A percentile compares a stretch with the other conserved stretches of the same genome.
Conservation (phyloP, 2,888 invertebrate species). For the Tolmerus cingulatus region DNA sequence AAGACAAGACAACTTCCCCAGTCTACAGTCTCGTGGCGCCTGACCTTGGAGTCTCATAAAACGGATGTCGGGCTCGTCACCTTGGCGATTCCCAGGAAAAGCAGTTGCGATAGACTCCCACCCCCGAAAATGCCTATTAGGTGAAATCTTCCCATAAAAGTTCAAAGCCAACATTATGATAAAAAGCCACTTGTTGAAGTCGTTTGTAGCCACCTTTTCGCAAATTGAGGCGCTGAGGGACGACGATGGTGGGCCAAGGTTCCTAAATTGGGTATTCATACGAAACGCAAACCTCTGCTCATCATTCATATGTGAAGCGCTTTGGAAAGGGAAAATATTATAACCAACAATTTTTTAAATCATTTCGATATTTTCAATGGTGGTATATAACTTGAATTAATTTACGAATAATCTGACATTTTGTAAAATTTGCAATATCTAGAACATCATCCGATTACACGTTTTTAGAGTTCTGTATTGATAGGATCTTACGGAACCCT, state of each 20-base stretch:
- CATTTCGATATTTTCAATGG: background rate
- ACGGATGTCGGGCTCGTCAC: background rate
- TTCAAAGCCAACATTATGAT: background rate
- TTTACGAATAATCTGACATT: background rate
- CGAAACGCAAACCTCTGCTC: background rate
- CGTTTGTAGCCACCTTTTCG: background rate
- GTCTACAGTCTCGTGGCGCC: background rate
- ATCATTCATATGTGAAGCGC: background rate
- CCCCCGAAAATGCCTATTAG: background rate
- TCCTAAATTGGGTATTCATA: background rate
- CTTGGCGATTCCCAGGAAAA: background rate
- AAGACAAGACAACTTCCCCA: background rate
- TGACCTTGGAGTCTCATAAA: background rate
- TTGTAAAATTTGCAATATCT: background rate
- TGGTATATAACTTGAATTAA: background rate
- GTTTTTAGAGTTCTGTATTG: too few relatives aligned
- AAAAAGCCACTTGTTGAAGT: background rate
- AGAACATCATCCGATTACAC: background rate
- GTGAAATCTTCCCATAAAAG: background rate
- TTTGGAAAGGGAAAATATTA: background rate
- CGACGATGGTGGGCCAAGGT: background rate
- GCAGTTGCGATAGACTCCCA: background rate
- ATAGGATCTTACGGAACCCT: too few relatives aligned
- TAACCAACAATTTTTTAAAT: background rate
- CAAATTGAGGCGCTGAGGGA: background rate